Conservation (phyloP, 2,888 invertebrate genomes). For the Paralinhomoeus sp. region DNA sequence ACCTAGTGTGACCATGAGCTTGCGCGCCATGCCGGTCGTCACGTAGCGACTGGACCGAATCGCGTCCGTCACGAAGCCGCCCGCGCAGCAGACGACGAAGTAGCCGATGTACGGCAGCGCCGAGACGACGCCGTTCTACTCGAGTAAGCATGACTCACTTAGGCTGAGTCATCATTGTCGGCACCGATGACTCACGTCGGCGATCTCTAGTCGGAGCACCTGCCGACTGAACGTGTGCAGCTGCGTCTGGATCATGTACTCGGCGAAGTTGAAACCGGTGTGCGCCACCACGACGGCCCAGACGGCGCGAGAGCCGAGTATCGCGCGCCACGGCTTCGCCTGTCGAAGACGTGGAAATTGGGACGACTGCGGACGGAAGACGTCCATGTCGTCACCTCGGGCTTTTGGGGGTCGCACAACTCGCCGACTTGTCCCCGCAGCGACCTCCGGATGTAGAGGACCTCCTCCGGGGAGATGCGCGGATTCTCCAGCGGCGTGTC, state of each 20-base stretch:
- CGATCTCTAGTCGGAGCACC: constrained; percentile 22
- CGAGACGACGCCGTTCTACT: constrained; percentile 47
- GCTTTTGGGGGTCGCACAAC: no score
- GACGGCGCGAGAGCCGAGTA: neutral
- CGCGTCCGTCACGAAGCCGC: constrained; percentile 51
- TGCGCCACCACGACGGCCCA: constrained; percentile 4
- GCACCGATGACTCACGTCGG: neutral
- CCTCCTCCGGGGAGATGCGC: no score
- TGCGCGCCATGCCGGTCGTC: constrained; percentile 45
- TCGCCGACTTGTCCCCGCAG: no score
- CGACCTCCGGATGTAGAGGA: no score
- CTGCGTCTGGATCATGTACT: constrained; percentile 22
- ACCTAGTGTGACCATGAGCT: constrained; percentile 60
- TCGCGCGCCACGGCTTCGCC: neutral
- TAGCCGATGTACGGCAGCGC: constrained; percentile 53
- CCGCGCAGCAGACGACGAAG: constrained; percentile 49
- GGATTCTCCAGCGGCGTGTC: no score
- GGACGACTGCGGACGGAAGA: no score
- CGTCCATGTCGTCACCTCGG: no score
- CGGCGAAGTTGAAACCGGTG: constrained; percentile 4
- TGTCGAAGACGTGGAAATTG: neutral
- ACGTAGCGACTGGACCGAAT: constrained; percentile 43
- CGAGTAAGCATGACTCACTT: neutral
- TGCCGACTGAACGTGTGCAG: constrained; percentile 24
- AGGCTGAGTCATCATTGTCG: no score